phyloP scores from a whole-genome alignment of 2,888 invertebrate genomes.

The Archaeoteleia sp. region DNA sequence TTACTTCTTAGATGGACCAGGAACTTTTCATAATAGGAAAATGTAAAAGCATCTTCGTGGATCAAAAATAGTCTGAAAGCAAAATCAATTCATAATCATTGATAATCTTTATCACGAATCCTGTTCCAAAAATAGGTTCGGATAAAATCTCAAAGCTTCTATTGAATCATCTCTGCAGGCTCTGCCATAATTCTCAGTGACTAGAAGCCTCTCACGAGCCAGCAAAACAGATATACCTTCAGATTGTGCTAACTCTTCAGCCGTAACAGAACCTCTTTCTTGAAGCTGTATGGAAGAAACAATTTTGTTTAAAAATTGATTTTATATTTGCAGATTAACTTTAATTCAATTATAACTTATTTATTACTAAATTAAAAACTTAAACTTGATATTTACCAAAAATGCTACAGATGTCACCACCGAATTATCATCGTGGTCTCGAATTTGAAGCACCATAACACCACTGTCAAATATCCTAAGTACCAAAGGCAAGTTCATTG shows the following conservation, averaged over 20 bases:
- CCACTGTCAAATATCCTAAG: conserved; percentile 93
- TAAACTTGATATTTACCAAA: conserved; percentile 76
- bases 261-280: conserved; percentile 83
- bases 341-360: conserved; percentile 5
- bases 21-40: no score
- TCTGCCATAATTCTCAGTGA: conserved; percentile 89
- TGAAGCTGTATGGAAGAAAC: conserved; percentile 77
- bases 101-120: conserved; percentile 65
- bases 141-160: conserved; percentile 95
- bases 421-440: conserved; percentile 83
- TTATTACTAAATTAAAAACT: conserved; percentile 8
- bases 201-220: conserved; percentile 91
- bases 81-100: conserved; percentile 2
- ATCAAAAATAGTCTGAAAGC: no score
- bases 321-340: conserved; percentile 8
- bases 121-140: conserved; percentile 86
- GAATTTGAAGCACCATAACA: conserved; percentile 93
- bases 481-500: conserved; percentile 83
- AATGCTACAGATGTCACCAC: conserved; percentile 82
- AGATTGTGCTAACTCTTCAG: conserved; percentile 90
- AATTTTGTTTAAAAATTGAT: no score
- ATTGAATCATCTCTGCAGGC: conserved; percentile 97
- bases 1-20: no score
- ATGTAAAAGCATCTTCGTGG: conserved; percentile 10
- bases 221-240: conserved; percentile 91